Base-by-base conservation (phyloP, 1,140 invertebrate species). In the Drosophila triauraria region DNA sequence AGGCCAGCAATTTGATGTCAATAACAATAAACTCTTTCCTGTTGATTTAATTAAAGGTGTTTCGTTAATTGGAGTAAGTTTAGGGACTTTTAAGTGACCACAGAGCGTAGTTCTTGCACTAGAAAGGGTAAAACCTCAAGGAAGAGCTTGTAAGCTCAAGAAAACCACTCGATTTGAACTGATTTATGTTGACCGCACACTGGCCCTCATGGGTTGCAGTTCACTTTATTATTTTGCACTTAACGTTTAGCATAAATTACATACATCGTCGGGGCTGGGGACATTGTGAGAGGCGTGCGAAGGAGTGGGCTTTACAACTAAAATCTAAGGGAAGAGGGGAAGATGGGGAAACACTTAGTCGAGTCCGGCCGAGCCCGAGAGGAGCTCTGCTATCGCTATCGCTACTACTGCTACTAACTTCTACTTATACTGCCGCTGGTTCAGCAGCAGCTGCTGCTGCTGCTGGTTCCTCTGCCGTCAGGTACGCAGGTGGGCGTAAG, bases 401-500 rank as follows among this genome's bases (percentile, higher is more conserved):
- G 20, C 32, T 43, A 30, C 30, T 32, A 59, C 30, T 44, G 40
- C 62, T 47, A 56, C 43, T 65, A n/a, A 59, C 54, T 47, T 40
- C 47, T 68, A 30, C 27, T 44, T 58, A 50, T 54, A 38, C 67
- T 51, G 50, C 61, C n/a, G 27, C 53, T 56, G 53, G 53, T 56
- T 35, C 35, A 38, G 35, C 35, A 4, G 35, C 35, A 13, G 35
- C 35, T 38, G 12, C 5, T 38, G 35, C 56, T 48, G 64, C 43
- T 62, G 60, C 50, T 61, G 27, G 7, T 38, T 74, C 27, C 48
- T 61, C 71, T 64, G 68, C 68, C 67, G 68, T 85, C 82, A 85
- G 78, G 75, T 81, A 58, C 70, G 64, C 82, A 77, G 65, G 25
- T 54, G 78, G 23, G 61, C 75, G 51, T 78, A 58, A 25, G 78